phyloP scores from a whole-genome alignment of 2,113 vertebrate genomes.

The Fulica atra region DNA sequence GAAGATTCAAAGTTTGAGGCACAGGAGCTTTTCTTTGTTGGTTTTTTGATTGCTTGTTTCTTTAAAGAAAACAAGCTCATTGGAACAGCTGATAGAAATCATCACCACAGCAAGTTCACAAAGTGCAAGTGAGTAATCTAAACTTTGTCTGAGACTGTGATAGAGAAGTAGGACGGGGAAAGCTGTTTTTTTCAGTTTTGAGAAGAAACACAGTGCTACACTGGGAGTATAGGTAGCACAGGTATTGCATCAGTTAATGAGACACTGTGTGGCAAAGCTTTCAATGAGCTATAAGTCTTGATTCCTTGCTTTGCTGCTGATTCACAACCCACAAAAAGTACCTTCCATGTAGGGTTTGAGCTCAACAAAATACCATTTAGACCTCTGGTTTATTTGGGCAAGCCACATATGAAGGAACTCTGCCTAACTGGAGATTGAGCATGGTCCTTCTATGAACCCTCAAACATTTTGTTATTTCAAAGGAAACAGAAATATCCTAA shows the following conservation, averaged over 20 bases:
- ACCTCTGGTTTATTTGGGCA: background rate
- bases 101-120: background rate
- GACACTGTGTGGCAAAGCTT: background rate
- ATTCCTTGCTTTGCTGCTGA: background rate
- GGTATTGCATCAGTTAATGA: background rate
- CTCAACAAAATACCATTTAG: background rate
- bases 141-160: background rate
- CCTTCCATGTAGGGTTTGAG: background rate
- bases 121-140: background rate
- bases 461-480: background rate
- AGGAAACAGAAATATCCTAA: background rate
- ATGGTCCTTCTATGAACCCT: accelerated
- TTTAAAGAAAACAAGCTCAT: background rate
- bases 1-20: background rate
- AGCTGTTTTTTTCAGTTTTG: background rate
- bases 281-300: background rate
- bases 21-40: background rate
- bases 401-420: accelerated
- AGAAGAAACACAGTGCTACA: background rate
- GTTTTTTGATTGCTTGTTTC: background rate
- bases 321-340: background rate
- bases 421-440: background rate
- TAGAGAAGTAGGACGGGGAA: background rate
- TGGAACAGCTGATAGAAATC: background rate
- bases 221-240: background rate